phyloP scores from a whole-genome alignment of 2,888 invertebrate species.

The Diarsia brunnea region DNA sequence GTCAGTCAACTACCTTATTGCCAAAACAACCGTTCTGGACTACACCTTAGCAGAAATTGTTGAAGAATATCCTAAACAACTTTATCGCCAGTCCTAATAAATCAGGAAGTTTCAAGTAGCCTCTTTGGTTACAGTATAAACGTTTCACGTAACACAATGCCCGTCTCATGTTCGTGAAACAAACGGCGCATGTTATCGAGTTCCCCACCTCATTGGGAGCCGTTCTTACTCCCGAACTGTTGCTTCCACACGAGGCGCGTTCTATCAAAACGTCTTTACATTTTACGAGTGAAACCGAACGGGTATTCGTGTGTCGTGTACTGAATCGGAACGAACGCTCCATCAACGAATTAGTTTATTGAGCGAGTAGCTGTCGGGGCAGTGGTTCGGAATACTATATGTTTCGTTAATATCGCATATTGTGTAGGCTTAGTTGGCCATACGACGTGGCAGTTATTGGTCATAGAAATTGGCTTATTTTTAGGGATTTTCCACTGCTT shows the following conservation, averaged over 20 bases:
- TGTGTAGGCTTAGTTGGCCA: not conserved
- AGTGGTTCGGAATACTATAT: conserved; percentile 59
- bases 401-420: conserved; percentile 45
- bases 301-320: conserved; percentile 52
- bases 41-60: not conserved
- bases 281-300: conserved; percentile 61
- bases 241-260: conserved; percentile 55
- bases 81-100: not conserved
- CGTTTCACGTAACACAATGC: conserved; percentile 37
- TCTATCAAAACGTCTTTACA: conserved; percentile 59
- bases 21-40: not conserved
- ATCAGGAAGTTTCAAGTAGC: not conserved
- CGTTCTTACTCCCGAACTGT: conserved; percentile 59
- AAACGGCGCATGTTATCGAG: conserved; percentile 66
- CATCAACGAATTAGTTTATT: conserved; percentile 68
- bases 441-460: conserved; percentile 7
- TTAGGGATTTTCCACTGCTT: not conserved
- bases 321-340: conserved; percentile 56
- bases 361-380: conserved; percentile 56
- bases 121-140: conserved; percentile 16
- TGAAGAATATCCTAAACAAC: not conserved
- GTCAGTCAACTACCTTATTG: no score
- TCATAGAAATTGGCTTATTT: not conserved
- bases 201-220: conserved; percentile 58
- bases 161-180: conserved; percentile 52